A percentile compares a stretch with the other conserved stretches of the same genome.
Conservation (phyloP, 2,797 vertebrate genomes). For the Siniperca scherzeri region DNA sequence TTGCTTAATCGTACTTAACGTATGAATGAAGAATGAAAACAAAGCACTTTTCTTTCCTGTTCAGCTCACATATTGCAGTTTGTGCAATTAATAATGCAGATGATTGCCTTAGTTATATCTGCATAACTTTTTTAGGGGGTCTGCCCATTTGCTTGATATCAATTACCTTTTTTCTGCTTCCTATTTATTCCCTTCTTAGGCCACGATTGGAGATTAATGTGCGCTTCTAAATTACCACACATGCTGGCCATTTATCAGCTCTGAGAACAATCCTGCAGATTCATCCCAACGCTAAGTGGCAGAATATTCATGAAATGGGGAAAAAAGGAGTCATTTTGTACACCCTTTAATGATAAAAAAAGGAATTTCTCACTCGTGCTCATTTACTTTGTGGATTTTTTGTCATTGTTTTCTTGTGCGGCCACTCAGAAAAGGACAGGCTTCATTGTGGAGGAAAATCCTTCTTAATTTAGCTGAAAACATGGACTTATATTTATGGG, state of each 20-base stretch:
- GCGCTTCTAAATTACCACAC: constrained; percentile 84
- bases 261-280: constrained; percentile 82
- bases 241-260: constrained; percentile 84
- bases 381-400: constrained; percentile 76
- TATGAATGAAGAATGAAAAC: constrained; percentile 72
- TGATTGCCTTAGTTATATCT: constrained; percentile 71
- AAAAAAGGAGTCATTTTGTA: constrained; percentile 74
- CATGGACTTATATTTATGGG: constrained; percentile 76
- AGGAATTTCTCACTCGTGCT: constrained; percentile 74
- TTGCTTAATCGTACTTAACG: constrained; percentile 66
- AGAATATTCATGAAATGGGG: constrained; percentile 82
- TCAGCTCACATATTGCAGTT: constrained; percentile 60
- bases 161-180: constrained; percentile 76
- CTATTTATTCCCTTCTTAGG: constrained; percentile 78
- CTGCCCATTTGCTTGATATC: constrained; percentile 80
- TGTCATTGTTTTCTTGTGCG: constrained; percentile 73
- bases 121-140: constrained; percentile 66
- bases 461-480: constrained; percentile 84
- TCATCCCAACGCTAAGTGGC: constrained; percentile 81
- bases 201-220: constrained; percentile 84
- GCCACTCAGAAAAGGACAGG: constrained; percentile 74
- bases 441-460: constrained; percentile 80
- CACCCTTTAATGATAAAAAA: constrained; percentile 78
- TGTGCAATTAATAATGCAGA: constrained; percentile 77
- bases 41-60: constrained; percentile 68